Conservation (phyloP, 35 echinoderm and acorn worm species). For the Apostichopus californicus region DNA sequence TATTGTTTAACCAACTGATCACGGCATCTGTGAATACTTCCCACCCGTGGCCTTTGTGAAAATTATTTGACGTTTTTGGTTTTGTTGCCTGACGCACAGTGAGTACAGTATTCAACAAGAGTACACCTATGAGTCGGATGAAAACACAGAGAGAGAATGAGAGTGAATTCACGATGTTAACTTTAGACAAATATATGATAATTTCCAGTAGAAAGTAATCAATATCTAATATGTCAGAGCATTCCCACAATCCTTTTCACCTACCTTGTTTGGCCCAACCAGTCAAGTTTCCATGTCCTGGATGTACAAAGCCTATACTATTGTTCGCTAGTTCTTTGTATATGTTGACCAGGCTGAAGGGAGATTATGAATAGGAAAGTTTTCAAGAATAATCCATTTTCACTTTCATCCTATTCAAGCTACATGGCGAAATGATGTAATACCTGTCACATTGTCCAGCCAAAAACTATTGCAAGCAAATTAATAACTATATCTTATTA, state of each 20-base stretch:
- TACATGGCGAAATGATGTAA: too few species aligned
- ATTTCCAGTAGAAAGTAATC: too few species aligned
- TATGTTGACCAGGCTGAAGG: constrained; percentile 82
- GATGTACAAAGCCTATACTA: constrained; percentile 79
- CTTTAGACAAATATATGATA: too few species aligned
- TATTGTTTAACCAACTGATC: constrained; percentile 87
- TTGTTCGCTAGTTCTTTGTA: constrained; percentile 83
- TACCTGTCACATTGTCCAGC: too few species aligned
- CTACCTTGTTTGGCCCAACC: constrained; percentile 98
- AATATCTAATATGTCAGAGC: too few species aligned
- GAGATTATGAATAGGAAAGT: too few species aligned
- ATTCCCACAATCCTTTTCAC: not conserved
- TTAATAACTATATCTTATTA: too few species aligned
- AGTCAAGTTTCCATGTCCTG: constrained; percentile 83
- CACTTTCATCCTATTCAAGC: too few species aligned
- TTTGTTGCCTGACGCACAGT: constrained; percentile 84
- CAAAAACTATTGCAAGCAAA: too few species aligned
- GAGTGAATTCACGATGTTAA: too few species aligned
- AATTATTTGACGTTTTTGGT: not conserved
- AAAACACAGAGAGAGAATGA: too few species aligned
- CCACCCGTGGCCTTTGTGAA: constrained; percentile 95
- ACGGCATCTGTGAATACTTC: constrained; percentile 92
- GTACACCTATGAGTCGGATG: constrained; percentile 63
- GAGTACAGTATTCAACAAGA: constrained; percentile 89
- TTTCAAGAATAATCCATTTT: too few species aligned